These are phyloP conservation scores for Pogonognathellus flavescens DNA, from an alignment of 1,140 invertebrate species.

Conservation along the genomic window DNA sequence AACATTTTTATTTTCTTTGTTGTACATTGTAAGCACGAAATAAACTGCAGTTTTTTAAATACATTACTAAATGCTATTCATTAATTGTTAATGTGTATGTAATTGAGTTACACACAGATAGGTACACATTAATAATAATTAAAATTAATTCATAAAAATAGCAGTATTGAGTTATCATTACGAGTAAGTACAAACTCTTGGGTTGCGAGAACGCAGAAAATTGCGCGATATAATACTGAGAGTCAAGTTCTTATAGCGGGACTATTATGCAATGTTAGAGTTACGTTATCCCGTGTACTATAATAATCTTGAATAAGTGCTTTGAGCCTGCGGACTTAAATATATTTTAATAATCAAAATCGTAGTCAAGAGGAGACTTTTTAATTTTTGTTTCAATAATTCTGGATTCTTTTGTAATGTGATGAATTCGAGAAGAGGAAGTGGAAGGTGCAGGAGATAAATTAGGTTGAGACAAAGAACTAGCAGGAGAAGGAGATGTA, in stretches of 20 bases:
- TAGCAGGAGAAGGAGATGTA: not conserved
- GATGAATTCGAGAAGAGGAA: not conserved
- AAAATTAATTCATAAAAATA: conserved; percentile 31
- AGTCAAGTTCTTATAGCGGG: no score
- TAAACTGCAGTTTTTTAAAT: conserved; percentile 19
- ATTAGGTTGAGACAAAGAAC: conserved; percentile 11
- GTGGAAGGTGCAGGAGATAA: not conserved
- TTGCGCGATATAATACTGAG: no score
- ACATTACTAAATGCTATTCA: conserved; percentile 13
- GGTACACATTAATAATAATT: not conserved
- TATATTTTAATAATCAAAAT: conserved; percentile 59
- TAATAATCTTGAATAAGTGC: no score
- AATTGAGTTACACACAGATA: no score
- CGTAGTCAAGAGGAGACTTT: conserved; percentile 53
- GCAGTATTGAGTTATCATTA: not conserved
- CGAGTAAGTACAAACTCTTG: no score
- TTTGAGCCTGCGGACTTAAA: no score
- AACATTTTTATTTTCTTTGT: conserved; percentile 30
- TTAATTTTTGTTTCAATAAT: conserved; percentile 42
- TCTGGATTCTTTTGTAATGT: conserved; percentile 33
- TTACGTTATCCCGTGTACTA: no score
- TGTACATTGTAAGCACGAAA: conserved; percentile 16
- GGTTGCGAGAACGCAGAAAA: no score
- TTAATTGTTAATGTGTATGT: not conserved
- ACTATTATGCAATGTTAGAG: no score